Base-by-base conservation (phyloP, 2,888 invertebrate species). In the Acrobasis repandana region DNA sequence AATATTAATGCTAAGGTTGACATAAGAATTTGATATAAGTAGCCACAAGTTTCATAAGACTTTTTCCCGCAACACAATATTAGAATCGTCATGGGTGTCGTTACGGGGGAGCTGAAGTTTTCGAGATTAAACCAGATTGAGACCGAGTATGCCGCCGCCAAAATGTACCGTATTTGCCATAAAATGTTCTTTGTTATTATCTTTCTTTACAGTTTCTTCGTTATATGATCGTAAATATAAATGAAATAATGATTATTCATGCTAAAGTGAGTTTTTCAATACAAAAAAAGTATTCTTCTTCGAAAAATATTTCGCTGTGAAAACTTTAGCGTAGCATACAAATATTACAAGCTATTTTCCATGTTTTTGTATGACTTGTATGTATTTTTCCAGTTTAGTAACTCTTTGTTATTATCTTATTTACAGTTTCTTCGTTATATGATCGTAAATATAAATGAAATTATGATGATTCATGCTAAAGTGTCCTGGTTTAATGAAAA, bases 61-160 rank as follows among this genome's bases (percentile, higher is more conserved):
- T 50, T 50, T 49, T 47, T 50, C 28, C n/a, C 20, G 50, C 50
- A 14, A 50, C 50, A 50, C 50, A 50, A 50, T 50, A 50, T 50
- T 50, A 28, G 20, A 50, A 50, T 50, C 14, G 28, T 28, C 50
- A 33, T 14, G 50, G 50, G 50, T 50, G 28, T 50, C 50, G 50
- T 50, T 50, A 50, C 1, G 50, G n/a, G 14, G 50, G n/a, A 50
- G 20, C 50, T 33, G 9, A 50, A 50, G 50, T 50, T 50, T 50
- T 28, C 8, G 50, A 50, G 50, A 50, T 50, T 28, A 50, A 50
- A 50, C 50, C 50, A 28, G 50, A 50, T 28, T 20, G 50, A 43
- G 43, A 43, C 43, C 4, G 5, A 43, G 43, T 43, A 5, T 43
- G 43, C 43, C 43, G 43, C n/a, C 43, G 43, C 43, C 43, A 43